These are phyloP conservation scores for Phoxinus phoxinus DNA, from an alignment of 2,113 vertebrate genomes.

Conservation along the genomic window DNA sequence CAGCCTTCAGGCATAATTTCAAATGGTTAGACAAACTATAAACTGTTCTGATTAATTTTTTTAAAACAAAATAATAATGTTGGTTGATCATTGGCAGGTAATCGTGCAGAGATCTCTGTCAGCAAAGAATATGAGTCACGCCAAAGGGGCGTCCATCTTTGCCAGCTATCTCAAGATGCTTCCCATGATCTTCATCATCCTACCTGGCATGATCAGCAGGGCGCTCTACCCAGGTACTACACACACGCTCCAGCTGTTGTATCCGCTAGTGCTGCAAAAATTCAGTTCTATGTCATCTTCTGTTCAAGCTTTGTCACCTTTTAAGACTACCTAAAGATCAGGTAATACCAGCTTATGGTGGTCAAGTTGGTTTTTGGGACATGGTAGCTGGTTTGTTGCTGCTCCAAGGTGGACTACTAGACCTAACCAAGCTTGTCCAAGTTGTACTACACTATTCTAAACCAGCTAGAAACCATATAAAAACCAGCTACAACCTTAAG, in stretches of 20 bases:
- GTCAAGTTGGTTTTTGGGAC: background rate
- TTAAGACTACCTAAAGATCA: background rate
- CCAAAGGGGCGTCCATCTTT: constrained; percentile 88
- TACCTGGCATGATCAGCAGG: constrained; percentile 94
- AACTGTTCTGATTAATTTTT: background rate
- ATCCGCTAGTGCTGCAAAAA: constrained; percentile 33
- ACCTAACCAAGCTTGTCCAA: background rate
- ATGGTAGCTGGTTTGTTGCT: background rate
- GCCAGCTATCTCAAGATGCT: constrained; percentile 92
- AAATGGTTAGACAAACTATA: background rate
- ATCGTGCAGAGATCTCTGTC: constrained; percentile 90
- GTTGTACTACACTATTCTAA: background rate
- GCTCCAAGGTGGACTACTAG: background rate
- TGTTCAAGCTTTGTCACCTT: background rate
- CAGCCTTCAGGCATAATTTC: background rate
- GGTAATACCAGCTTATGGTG: background rate
- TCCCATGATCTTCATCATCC: constrained; percentile 87
- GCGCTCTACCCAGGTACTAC: constrained; percentile 87
- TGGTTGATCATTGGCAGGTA: constrained; percentile 73
- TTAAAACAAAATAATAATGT: background rate
- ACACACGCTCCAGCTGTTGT: constrained; percentile 39
- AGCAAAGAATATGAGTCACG: constrained; percentile 87
- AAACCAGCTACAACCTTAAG: background rate
- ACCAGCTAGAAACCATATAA: background rate
- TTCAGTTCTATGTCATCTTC: background rate